Evolutionary conservation across 2,113 vertebrate species (phyloP).

Genomic region (Hassar affinis): DNA sequence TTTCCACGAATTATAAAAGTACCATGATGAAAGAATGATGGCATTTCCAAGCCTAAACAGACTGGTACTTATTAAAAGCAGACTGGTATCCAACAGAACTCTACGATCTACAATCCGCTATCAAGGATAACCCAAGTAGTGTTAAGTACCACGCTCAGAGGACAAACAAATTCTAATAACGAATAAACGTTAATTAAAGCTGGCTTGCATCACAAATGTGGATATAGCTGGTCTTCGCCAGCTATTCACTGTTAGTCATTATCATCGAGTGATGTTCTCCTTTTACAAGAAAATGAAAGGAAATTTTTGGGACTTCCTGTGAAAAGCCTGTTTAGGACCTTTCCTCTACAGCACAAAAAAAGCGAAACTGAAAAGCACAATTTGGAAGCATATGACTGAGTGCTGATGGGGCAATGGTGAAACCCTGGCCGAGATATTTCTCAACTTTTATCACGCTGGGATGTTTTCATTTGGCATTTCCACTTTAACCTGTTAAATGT

Average conservation of each 20-base stretch:
- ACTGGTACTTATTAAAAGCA: neutral
- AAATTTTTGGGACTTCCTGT: neutral
- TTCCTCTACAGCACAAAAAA: neutral
- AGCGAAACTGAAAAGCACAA: neutral
- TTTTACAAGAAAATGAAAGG: neutral
- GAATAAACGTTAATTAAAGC: neutral
- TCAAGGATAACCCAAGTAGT: neutral
- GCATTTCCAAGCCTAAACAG: neutral
- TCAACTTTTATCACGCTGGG: neutral
- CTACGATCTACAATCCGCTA: neutral
- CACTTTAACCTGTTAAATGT: neutral
- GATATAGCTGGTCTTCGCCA: too few species aligned
- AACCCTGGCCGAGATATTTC: neutral
- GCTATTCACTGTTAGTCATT: neutral
- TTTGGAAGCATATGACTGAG: neutral
- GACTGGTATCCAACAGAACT: neutral
- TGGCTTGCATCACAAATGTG: neutral
- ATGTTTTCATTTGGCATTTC: neutral
- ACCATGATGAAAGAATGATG: neutral
- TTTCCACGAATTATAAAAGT: neutral
- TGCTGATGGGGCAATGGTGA: conserved; percentile 6
- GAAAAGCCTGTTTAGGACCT: neutral
- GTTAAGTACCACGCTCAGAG: neutral
- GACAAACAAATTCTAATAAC: neutral
- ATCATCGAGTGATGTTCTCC: neutral